Base-by-base conservation (phyloP, 53 echinoderm and acorn worm genomes). In the Paracentrotus lividus region DNA sequence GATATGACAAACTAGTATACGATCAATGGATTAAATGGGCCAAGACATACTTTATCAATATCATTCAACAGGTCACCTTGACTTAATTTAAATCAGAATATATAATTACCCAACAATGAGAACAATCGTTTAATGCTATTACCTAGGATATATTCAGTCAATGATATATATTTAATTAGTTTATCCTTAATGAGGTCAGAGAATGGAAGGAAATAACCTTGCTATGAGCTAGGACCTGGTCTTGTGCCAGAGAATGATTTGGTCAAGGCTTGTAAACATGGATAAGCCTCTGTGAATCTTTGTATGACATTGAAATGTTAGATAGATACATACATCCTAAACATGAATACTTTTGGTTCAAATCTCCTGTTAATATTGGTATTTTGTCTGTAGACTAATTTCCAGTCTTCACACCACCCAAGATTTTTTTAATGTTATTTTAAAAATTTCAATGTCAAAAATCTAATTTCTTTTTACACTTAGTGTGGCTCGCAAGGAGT, bases 131-230 rank as follows among this genome's bases (percentile, higher is more conserved):
- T 12, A 8, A 81, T 45, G 8, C 47, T 2, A 81, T 43, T n/a
- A 34, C 45, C 21, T 10, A 18, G 26, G 47, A 45, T 13, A 18
- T 24, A 45, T 45, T 26, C 44, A 44, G 81, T 13, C 49, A 47
- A 27, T 47, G 12, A 81, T 47, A 40, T n/a, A n/a, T 10, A 44
- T 44, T 81, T 27, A 47, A 45, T 81, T 45, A 1, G n/a, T 44
- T 45, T 81, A 16, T n/a, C 7, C 81, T 49, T 47, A 27, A 81
- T 81, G 81, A 81, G 26, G 24, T 9, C n/a, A 47, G 18, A 81
- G 81, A 81, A 81, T 26, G n/a, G 44, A 47, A 77, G 77, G 42
- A 77, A 81, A 81, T 47, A 81, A 26, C 45, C 6, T 12, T 47
- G 47, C 18, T 26, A 81, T 81, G 42, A 47, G 12, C 44, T 47